Percentiles rank a stretch among this genome's conserved stretches.
These are phyloP conservation scores for Streblospio benedicti DNA, from an alignment of 1,140 invertebrate species.

Conservation along the genomic window DNA sequence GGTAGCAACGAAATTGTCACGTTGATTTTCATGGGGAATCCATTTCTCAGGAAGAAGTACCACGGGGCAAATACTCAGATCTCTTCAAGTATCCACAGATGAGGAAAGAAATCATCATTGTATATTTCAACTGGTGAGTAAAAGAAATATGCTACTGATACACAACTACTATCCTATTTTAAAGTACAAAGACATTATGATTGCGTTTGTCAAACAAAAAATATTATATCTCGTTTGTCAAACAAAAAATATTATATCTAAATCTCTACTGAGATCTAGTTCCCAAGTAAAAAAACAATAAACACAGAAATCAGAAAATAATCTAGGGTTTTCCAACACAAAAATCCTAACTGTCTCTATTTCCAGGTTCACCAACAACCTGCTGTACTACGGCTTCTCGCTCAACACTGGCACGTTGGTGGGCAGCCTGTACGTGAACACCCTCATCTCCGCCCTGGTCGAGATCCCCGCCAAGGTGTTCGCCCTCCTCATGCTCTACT, in stretches of 20 bases:
- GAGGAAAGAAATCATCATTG: background rate
- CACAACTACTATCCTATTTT: no score
- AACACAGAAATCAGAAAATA: no score
- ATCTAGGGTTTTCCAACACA: background rate
- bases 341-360: background rate
- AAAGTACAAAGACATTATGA: no score
- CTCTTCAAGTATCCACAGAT: background rate
- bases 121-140: no score
- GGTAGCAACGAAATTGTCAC: no score
- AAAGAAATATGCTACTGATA: no score
- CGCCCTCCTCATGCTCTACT: conserved; percentile 15
- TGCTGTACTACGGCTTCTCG: conserved; percentile 30
- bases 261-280: no score
- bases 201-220: no score
- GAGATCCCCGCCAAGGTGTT: conserved; percentile 21
- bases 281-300: no score
- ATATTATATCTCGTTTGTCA: no score
- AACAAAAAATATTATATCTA: no score
- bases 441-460: conserved; percentile 22
- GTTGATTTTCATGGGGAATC: no score
- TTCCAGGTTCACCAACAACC: conserved; percentile 25
- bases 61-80: background rate
- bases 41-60: background rate
- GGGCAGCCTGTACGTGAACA: conserved; percentile 28
- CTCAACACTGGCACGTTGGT: conserved; percentile 23